Conservation (phyloP, 2,888 invertebrate species). For the Aquatica leii region DNA sequence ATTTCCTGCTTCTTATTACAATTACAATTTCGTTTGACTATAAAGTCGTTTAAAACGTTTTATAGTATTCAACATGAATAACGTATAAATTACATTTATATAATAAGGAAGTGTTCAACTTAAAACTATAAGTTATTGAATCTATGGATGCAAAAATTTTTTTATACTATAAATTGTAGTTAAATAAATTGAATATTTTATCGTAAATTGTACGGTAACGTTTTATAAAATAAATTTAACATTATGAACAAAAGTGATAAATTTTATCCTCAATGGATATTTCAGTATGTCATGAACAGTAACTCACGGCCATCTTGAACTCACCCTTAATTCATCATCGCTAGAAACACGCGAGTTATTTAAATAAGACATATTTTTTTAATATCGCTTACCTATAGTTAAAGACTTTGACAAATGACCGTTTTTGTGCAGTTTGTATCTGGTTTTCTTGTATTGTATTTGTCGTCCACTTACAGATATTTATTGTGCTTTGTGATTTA, state of each 20-base stretch:
- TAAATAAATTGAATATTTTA: no score
- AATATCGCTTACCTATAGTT: slow-evolving; percentile 46
- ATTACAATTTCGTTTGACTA: no score
- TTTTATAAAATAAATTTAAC: no score
- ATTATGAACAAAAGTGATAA: slow-evolving; percentile 4
- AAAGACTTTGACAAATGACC: slow-evolving; percentile 50
- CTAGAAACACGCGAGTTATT: slow-evolving; percentile 45
- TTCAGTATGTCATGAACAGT: slow-evolving; percentile 38
- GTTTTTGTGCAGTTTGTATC: slow-evolving; percentile 40
- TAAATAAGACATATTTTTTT: slow-evolving; percentile 53
- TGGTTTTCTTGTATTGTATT: slow-evolving; percentile 52
- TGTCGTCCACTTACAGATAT: slow-evolving; percentile 56
- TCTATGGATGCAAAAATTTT: no score
- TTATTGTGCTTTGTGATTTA: slow-evolving; percentile 54
- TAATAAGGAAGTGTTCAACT: no score
- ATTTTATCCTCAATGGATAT: slow-evolving; percentile 16
- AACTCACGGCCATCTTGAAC: slow-evolving; percentile 48
- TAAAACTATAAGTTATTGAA: no score
- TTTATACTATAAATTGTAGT: no score
- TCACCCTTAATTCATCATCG: slow-evolving; percentile 48
- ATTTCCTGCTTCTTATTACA: no score
- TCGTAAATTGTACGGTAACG: no score
- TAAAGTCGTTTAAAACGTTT: no score
- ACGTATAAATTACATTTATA: no score
- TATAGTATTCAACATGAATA: no score